phyloP scores from a whole-genome alignment of 2,888 invertebrate species.

The Lasius fuliginosus region DNA sequence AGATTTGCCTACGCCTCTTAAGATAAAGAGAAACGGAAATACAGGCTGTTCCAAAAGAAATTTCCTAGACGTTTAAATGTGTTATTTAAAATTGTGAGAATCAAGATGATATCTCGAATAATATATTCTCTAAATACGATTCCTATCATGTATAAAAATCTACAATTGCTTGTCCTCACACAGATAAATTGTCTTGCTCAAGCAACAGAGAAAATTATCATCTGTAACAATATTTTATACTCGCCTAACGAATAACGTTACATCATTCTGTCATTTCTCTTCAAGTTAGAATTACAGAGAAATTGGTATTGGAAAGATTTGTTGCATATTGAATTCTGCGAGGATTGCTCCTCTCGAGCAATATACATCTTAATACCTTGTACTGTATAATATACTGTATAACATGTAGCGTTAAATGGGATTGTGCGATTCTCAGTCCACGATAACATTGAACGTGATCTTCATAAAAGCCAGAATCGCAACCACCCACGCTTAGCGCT shows the following conservation, averaged over 20 bases:
- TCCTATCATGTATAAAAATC: background rate
- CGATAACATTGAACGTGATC: slow-evolving; percentile 40
- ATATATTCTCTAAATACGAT: background rate
- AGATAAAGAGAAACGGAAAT: slow-evolving; percentile 17
- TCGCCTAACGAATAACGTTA: slow-evolving; percentile 5
- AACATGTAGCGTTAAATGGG: background rate
- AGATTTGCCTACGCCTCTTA: slow-evolving; percentile 32
- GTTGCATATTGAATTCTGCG: slow-evolving; percentile 5
- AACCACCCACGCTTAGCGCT: slow-evolving; percentile 36
- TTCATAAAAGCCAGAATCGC: slow-evolving; percentile 31
- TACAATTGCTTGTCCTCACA: background rate
- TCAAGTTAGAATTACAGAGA: background rate
- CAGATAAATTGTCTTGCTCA: background rate
- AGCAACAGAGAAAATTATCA: background rate
- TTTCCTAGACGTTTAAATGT: background rate
- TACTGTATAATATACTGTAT: background rate
- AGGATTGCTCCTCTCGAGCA: background rate
- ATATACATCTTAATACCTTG: background rate
- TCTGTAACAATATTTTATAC: background rate
- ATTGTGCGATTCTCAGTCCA: background rate
- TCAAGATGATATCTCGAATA: background rate
- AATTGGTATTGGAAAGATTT: slow-evolving; percentile 15
- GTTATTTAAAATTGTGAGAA: background rate
- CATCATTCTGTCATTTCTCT: background rate
- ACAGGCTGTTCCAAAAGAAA: slow-evolving; percentile 16